Evolutionary conservation across 2,113 vertebrate genomes (phyloP), one percentile per base, ranked within the genome.

Genomic region (Halcyon senegalensis): DNA sequence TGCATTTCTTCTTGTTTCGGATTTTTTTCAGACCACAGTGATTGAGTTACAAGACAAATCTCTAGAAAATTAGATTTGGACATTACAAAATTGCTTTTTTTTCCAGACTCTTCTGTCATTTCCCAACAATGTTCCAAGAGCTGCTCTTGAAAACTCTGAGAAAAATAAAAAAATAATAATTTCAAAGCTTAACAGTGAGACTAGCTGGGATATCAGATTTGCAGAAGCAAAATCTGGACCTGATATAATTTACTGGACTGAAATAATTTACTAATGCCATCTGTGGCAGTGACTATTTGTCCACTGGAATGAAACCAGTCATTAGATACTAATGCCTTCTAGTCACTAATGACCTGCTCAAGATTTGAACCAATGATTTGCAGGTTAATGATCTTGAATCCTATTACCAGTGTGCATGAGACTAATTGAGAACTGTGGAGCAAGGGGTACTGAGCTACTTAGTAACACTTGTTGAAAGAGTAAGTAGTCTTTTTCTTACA

Each of bases 281-380:
- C 92, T 94, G 73, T 89, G 69, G 58, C 5, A 12, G 69, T 46
- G 58, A 85, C 53, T 89, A 60, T 88, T 89, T 91, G 83, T 93
- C 92, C 77, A 79, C 62, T 95, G 89, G 53, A 96, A 92, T 92
- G 94, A 96, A 95, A 95, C 94, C 77, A 69, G 41, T 84, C 95
- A 94, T 95, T 96, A 94, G 55, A 66, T 84, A 58, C 73, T 96
- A 90, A 96, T 95, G 66, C 25, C 23, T 79, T 84, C 48, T 82
- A 76, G 77, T 93, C 69, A 76, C 77, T 96, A 94, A 97, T 96
- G 96, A 93, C 44, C 80, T 94, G 77, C 75, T 92, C 53, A 82
- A 75, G 95, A 82, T 91, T 82, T 92, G 94, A 93, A 94, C 69
- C 84, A 79, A 78, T 89, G 86, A 93, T 89, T 94, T 96, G 93